Evolutionary conservation across 2,797 vertebrate species (phyloP).

Genomic region (Centroberyx gerrardi): DNA sequence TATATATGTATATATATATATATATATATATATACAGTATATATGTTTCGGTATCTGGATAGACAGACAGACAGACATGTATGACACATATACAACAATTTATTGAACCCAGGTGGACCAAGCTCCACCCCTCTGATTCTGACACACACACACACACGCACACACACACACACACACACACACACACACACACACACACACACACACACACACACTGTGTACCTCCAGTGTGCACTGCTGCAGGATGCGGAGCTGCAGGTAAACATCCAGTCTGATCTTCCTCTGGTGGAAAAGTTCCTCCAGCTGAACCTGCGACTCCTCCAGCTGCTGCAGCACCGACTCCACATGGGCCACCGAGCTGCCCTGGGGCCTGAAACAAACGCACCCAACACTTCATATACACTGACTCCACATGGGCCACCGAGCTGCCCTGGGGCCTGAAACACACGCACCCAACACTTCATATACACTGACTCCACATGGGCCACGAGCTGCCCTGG

Average conservation of each 20-base stretch:
- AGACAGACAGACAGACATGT: too few relatives aligned
- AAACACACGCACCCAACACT: conserved; percentile 31
- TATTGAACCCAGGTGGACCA: too few relatives aligned
- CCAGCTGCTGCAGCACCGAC: conserved; percentile 95
- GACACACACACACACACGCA: neutral
- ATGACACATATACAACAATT: too few relatives aligned
- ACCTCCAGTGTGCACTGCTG: conserved; percentile 94
- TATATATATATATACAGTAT: too few relatives aligned
- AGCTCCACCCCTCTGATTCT: neutral
- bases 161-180: neutral
- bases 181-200: neutral
- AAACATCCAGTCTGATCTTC: conserved; percentile 96
- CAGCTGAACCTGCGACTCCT: conserved; percentile 96
- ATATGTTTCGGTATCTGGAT: too few relatives aligned
- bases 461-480: too few relatives aligned
- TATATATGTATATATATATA: too few relatives aligned
- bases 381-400: conserved; percentile 19
- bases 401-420: conserved; percentile 92
- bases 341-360: conserved; percentile 98
- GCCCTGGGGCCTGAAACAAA: conserved; percentile 88
- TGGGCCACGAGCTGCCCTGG: too few relatives aligned
- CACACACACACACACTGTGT: conserved; percentile 4
- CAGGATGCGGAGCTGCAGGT: conserved; percentile 96
- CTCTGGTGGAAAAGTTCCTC: conserved; percentile 98
- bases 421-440: conserved; percentile 94